Evolutionary conservation across 2,797 vertebrate genomes (phyloP), one percentile per base, ranked within the genome.

Genomic region (Hyperoplus immaculatus): DNA sequence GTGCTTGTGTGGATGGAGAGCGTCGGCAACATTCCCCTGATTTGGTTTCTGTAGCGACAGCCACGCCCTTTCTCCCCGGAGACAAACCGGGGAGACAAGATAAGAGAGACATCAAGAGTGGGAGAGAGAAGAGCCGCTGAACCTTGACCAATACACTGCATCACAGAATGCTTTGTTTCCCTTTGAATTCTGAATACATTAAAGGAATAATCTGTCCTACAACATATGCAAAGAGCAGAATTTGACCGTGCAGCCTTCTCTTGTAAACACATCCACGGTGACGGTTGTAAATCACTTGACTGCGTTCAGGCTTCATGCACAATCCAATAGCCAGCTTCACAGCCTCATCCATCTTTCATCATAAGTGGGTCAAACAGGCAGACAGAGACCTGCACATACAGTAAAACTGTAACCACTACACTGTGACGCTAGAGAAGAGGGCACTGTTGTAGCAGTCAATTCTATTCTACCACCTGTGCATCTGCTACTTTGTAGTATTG

Each of bases 351-450:
- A 81, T 83, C 77, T 77, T 84, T 85, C 38, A 85, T 36, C 16
- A 62, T 10, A 88, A 85, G n/a, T 84, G 67, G 82, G 87, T 86
- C 82, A 81, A 67, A 67, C 63, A 71, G n/a, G 67, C 66, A 67
- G n/a, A 69, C 66, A 67, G 64, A 65, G n/a, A 72, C 46, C 60
- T 72, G 55, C 59, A 69, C 55, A 39, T 51, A 1, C 42, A 63
- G 62, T 43, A 29, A 13, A 0, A 21, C 47, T 70, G 50, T 64
- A 36, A 54, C 70, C 61, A 58, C 54, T 66, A 45, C 12, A 13
- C 29, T 73, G 46, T 69, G 45, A 71, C n/a, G 45, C 61, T 64
- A 13, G 29, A 57, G 43, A 6, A 72, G 46, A 13, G 7, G 41
- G 4, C 65, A 53, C n/a, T 18, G 41, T 10, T 42, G 11, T 16